phyloP scores from a whole-genome alignment of 2,797 vertebrate species.

The Cetoscarus ocellatus region DNA sequence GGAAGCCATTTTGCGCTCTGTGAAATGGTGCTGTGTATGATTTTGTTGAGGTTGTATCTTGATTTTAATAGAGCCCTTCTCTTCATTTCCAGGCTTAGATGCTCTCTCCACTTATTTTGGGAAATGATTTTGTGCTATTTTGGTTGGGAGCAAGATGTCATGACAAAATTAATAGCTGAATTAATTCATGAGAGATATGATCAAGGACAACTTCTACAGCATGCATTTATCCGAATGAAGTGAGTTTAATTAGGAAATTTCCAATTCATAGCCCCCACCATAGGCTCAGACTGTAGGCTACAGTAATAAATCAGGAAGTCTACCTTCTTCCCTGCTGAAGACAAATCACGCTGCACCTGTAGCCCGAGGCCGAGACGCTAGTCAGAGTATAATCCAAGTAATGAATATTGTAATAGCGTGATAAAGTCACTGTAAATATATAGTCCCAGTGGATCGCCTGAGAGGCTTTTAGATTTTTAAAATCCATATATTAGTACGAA shows the following conservation, averaged over 20 bases:
- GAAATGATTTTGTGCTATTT: neutral
- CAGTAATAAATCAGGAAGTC: constrained; percentile 30
- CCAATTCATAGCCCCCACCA: neutral
- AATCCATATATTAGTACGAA: constrained; percentile 48
- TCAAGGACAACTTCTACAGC: neutral
- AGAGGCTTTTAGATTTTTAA: constrained; percentile 35
- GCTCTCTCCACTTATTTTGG: neutral
- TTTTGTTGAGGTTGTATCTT: too few relatives aligned
- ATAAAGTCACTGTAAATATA: constrained; percentile 65
- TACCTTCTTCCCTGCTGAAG: neutral
- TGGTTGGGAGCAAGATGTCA: neutral
- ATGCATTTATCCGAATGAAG: neutral
- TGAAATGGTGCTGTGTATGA: too few relatives aligned
- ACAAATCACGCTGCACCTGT: constrained; percentile 31
- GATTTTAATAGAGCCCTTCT: too few relatives aligned
- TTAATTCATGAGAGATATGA: neutral
- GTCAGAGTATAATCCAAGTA: constrained; percentile 13
- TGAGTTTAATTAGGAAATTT: constrained; percentile 12
- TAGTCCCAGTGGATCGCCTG: constrained; percentile 16
- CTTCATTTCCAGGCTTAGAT: neutral
- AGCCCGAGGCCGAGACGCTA: constrained; percentile 27
- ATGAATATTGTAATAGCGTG: constrained; percentile 60
- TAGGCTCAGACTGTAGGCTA: neutral
- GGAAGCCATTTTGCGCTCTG: too few relatives aligned
- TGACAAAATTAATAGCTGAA: neutral